Percentiles rank a stretch among this genome's conserved stretches.
Conservation (phyloP, 2,797 vertebrate genomes). For the Silurus aristotelis region DNA sequence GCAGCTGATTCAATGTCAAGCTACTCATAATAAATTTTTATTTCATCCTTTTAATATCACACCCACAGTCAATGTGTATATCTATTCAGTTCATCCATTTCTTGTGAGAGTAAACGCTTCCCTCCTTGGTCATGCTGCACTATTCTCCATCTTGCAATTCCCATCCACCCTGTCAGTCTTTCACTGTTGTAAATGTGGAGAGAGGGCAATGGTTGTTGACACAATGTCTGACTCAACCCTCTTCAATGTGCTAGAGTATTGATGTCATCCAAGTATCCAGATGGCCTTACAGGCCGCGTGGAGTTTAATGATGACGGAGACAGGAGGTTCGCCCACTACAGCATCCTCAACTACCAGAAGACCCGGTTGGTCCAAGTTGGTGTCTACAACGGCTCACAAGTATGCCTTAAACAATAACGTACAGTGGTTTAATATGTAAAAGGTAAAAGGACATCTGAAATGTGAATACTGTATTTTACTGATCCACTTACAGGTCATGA, state of each 20-base stretch:
- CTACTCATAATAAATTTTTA: neutral
- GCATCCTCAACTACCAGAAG: constrained; percentile 98
- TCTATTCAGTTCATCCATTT: neutral
- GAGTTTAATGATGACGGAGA: constrained; percentile 98
- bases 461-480: neutral
- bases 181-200: constrained; percentile 35
- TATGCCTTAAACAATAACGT: constrained; percentile 60
- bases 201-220: constrained; percentile 27
- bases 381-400: constrained; percentile 94
- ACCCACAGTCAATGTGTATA: neutral
- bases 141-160: constrained; percentile 20
- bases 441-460: neutral
- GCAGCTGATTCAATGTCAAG: neutral
- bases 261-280: constrained; percentile 96
- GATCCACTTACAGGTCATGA: constrained; percentile 81
- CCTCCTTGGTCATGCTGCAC: neutral
- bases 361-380: constrained; percentile 94
- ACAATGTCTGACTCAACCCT: constrained; percentile 50
- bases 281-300: constrained; percentile 92
- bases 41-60: constrained; percentile 6
- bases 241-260: constrained; percentile 79
- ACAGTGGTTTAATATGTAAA: neutral
- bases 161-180: constrained; percentile 38
- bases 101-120: neutral
- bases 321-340: constrained; percentile 96